Conservation (phyloP, 2,888 invertebrate genomes). For the Pollenia labialis region DNA sequence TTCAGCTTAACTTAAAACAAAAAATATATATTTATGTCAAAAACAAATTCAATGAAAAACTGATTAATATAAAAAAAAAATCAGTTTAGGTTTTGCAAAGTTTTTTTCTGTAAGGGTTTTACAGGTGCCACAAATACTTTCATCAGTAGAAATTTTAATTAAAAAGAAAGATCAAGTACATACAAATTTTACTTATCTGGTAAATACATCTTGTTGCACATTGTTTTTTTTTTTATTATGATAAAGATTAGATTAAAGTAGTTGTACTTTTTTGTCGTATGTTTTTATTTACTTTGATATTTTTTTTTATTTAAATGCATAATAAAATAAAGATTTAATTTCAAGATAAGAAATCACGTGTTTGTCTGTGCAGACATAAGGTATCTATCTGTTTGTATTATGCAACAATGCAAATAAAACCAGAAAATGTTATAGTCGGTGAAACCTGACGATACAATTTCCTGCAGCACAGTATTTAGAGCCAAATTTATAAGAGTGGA, state of each 20-base stretch:
- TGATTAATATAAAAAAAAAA: too few species aligned
- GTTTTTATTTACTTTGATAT: background rate
- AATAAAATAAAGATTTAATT: background rate
- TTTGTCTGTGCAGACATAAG: background rate
- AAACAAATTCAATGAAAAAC: too few species aligned
- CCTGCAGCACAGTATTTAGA: too few species aligned
- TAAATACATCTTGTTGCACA: background rate
- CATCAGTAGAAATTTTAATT: too few species aligned
- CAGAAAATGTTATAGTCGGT: too few species aligned
- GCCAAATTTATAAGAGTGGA: too few species aligned
- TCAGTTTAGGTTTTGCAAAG: too few species aligned
- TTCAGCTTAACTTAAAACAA: too few species aligned
- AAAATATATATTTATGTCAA: too few species aligned
- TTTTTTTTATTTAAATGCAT: conserved; percentile 11
- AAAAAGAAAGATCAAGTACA: conserved; percentile 24
- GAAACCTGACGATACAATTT: too few species aligned
- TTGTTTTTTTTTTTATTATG: background rate
- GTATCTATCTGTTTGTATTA: background rate
- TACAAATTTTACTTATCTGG: background rate
- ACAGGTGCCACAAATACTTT: too few species aligned
- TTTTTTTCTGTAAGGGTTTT: too few species aligned
- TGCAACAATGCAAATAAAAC: background rate
- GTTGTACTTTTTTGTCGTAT: background rate
- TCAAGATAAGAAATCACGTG: background rate
- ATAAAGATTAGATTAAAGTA: conserved; percentile 30